phyloP scores from a whole-genome alignment of 2,113 vertebrate genomes.

The Chaetodon trifascialis region DNA sequence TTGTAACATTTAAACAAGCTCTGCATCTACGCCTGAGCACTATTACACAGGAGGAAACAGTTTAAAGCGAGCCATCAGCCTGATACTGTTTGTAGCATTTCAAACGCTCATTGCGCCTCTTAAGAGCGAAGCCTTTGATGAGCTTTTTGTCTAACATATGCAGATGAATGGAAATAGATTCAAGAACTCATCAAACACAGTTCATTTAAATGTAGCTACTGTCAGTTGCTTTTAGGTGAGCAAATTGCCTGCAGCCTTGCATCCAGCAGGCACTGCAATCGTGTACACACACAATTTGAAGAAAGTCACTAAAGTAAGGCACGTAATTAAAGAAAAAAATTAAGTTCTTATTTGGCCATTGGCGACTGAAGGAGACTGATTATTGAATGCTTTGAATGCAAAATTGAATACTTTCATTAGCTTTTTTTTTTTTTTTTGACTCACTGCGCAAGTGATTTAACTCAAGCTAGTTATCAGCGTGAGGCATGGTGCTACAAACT shows the following conservation, averaged over 20 bases:
- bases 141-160: conserved; percentile 71
- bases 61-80: conserved; percentile 33
- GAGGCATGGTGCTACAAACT: conserved; percentile 22
- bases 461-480: not conserved
- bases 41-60: not conserved
- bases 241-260: conserved; percentile 22
- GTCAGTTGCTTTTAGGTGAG: conserved; percentile 56
- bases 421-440: not conserved
- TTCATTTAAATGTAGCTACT: conserved; percentile 46
- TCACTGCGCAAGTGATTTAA: not conserved
- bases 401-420: conserved; percentile 1
- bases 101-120: conserved; percentile 50
- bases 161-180: conserved; percentile 83
- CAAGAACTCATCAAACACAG: conserved; percentile 72
- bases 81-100: conserved; percentile 34
- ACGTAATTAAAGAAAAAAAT: not conserved
- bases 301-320: conserved; percentile 20
- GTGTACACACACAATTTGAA: conserved; percentile 17
- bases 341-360: conserved; percentile 1
- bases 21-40: conserved; percentile 23
- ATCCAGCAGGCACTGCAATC: conserved; percentile 31
- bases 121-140: conserved; percentile 80
- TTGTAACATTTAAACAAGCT: not conserved
- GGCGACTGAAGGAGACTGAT: conserved; percentile 2
- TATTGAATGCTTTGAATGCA: conserved; percentile 14